Conservation (phyloP, 1,140 invertebrate species). For the Oppia nitens region DNA sequence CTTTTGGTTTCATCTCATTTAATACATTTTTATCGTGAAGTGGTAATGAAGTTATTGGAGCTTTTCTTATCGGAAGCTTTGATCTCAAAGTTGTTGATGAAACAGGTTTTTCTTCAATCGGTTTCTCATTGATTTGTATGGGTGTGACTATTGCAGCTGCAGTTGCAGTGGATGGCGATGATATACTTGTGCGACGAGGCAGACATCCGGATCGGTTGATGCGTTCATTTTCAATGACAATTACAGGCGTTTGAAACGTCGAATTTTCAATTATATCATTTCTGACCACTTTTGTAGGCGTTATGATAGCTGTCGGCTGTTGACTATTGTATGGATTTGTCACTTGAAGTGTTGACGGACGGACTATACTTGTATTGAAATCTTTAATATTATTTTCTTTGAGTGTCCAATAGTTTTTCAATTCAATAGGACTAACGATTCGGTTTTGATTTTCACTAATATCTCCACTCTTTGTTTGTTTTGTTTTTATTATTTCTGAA, state of each 20-base stretch:
- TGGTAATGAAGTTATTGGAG: neutral
- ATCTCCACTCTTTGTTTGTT: neutral
- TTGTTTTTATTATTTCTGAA: neutral
- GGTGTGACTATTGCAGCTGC: conserved; percentile 10
- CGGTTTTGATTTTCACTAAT: no score
- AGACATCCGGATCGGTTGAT: neutral
- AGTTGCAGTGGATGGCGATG: neutral
- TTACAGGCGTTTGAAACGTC: neutral
- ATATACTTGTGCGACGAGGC: neutral
- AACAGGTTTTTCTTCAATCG: neutral
- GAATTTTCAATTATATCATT: neutral
- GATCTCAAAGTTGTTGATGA: neutral
- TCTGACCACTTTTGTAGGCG: conserved; percentile 10
- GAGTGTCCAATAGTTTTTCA: neutral
- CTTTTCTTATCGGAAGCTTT: neutral
- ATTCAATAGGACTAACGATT: neutral
- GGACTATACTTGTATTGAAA: neutral
- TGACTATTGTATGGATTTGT: neutral
- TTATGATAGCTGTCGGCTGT: conserved; percentile 13
- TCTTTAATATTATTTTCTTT: neutral
- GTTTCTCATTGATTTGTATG: neutral
- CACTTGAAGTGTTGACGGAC: neutral
- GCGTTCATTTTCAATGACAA: neutral
- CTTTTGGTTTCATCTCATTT: neutral
- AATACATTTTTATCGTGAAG: neutral